Conservation (phyloP, 2,888 invertebrate species). For the Cyclophora punctaria region DNA sequence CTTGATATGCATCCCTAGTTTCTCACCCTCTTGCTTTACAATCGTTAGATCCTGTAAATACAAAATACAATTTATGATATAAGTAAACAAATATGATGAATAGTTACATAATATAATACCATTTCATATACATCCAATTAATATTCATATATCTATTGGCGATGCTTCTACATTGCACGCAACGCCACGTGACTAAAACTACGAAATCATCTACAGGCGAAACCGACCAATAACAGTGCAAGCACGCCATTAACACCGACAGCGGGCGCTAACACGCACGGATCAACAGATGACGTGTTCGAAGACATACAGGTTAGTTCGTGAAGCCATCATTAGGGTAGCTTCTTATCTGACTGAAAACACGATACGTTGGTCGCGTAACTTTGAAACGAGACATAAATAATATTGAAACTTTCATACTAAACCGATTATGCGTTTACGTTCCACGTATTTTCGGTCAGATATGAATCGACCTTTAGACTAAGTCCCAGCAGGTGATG, state of each 20-base stretch:
- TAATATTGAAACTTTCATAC: no score
- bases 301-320: constrained; percentile 64
- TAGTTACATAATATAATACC: no score
- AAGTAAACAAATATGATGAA: no score
- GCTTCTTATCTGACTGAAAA: no score
- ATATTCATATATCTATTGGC: no score
- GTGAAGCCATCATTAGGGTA: no score
- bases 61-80: constrained; percentile 1
- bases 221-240: constrained; percentile 62
- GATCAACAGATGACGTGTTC: constrained; percentile 67
- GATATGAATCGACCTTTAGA: constrained; percentile 17
- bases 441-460: no score
- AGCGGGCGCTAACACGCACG: constrained; percentile 52
- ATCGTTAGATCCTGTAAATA: constrained; percentile 86
- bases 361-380: no score
- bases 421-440: no score
- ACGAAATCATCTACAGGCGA: constrained; percentile 42
- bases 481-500: constrained; percentile 47
- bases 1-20: constrained; percentile 98
- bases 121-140: no score
- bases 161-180: constrained; percentile 1
- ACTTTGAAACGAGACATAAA: no score
- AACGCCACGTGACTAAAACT: constrained; percentile 15
- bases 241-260: constrained; percentile 58
- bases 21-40: constrained; percentile 91